These are phyloP conservation scores for Novumbra hubbsi DNA, from an alignment of 2,797 vertebrate genomes.

Conservation along the genomic window DNA sequence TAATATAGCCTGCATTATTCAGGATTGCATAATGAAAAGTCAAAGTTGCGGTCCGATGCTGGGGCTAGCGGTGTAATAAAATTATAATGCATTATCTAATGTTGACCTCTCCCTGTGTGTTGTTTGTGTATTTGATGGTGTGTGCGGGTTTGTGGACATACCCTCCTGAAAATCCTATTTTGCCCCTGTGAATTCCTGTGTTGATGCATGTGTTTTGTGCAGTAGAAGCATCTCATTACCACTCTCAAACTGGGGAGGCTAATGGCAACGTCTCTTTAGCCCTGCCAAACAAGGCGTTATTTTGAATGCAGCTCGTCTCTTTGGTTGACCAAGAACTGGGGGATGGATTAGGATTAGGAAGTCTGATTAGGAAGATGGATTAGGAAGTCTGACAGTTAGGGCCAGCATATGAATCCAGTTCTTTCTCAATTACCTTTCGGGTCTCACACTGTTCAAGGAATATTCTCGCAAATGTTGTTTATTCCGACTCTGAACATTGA, in stretches of 20 bases:
- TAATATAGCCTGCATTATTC: constrained; percentile 52
- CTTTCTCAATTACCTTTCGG: not conserved
- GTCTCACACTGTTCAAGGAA: not conserved
- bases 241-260: constrained; percentile 18
- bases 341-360: not conserved
- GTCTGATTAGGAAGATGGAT: not conserved
- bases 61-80: constrained; percentile 26
- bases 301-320: not conserved
- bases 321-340: not conserved
- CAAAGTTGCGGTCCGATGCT: constrained; percentile 34
- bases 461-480: not conserved
- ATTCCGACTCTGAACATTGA: not conserved
- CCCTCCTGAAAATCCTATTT: constrained; percentile 6
- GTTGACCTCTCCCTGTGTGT: not conserved
- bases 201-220: constrained; percentile 15
- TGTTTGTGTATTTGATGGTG: not conserved
- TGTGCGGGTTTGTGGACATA: not conserved
- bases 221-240: constrained; percentile 16
- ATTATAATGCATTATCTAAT: constrained; percentile 22
- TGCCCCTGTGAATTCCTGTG: not conserved
- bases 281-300: constrained; percentile 26
- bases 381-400: not conserved
- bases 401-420: not conserved
- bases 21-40: constrained; percentile 50
- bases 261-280: constrained; percentile 29